Percentiles rank a stretch among this genome's conserved stretches.
Conservation (phyloP, 2,797 vertebrate species). For the Luscinia megarhynchos region DNA sequence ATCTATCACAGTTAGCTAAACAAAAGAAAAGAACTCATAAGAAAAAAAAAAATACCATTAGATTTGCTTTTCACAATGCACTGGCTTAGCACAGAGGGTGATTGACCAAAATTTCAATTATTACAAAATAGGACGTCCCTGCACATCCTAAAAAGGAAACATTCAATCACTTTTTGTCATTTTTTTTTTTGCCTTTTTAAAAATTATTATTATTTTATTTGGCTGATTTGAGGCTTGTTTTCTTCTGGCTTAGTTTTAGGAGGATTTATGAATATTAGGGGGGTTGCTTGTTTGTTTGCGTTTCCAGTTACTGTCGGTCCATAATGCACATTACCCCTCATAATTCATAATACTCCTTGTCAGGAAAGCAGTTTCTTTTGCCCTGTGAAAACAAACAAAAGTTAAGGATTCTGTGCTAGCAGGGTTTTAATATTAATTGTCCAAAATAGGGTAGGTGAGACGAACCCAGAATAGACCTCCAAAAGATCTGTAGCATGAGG, state of each 20-base stretch:
- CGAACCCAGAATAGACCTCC: background rate
- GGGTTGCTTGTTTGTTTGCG: background rate
- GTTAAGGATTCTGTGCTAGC: background rate
- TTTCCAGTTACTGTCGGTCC: background rate
- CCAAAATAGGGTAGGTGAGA: background rate
- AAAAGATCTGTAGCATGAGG: background rate
- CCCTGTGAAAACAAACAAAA: background rate
- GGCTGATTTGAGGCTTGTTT: background rate
- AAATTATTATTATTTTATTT: background rate
- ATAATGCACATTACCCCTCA: fast-evolving
- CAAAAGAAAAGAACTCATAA: background rate
- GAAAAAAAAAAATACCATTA: background rate
- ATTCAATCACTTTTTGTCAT: background rate
- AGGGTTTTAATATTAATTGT: background rate
- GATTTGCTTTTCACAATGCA: background rate
- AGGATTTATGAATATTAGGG: background rate
- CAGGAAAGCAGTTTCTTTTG: background rate
- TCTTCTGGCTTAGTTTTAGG: background rate
- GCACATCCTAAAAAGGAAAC: background rate
- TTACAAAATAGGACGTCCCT: background rate
- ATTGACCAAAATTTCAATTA: background rate
- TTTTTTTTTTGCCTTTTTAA: background rate
- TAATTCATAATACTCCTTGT: background rate
- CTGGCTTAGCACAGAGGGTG: background rate
- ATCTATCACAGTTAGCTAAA: background rate